phyloP scores from a whole-genome alignment of 2,797 vertebrate species.

The Acipenser ruthenus region DNA sequence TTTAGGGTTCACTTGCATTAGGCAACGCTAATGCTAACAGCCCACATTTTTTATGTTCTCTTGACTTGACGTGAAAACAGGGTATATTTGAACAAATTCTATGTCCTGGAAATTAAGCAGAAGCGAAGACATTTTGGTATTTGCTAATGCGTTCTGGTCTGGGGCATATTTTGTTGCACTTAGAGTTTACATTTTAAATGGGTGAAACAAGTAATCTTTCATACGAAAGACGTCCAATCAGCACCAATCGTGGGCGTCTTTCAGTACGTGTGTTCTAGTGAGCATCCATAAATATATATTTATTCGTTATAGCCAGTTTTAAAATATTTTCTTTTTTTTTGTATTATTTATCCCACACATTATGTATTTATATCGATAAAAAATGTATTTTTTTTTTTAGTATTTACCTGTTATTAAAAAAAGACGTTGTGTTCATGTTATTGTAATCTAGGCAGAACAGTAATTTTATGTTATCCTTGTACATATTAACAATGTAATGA shows the following conservation, averaged over 20 bases:
- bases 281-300: constrained; percentile 99
- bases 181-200: constrained; percentile 99
- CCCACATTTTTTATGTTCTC: constrained; percentile 64
- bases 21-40: constrained; percentile 49
- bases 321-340: constrained; percentile 78
- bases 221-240: constrained; percentile 75
- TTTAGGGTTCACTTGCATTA: constrained; percentile 53
- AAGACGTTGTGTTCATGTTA: constrained; percentile 86
- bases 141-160: constrained; percentile 48
- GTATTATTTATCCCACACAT: constrained; percentile 92
- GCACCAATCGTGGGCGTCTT: constrained; percentile 53
- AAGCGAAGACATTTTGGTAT: constrained; percentile 39
- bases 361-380: constrained; percentile 94
- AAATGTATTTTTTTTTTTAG: constrained; percentile 85
- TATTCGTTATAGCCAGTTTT: constrained; percentile 97
- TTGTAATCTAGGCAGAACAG: constrained; percentile 86
- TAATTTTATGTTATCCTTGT: constrained; percentile 93
- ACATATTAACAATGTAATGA: constrained; percentile 86
- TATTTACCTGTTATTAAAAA: constrained; percentile 85
- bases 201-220: constrained; percentile 54
- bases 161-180: constrained; percentile 93
- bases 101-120: constrained; percentile 72
- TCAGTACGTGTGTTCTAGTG: constrained; percentile 88
- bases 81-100: constrained; percentile 97
- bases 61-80: constrained; percentile 96